These are phyloP conservation scores for Helicoverpa zea DNA, from an alignment of 1,140 invertebrate genomes.

Conservation along the genomic window DNA sequence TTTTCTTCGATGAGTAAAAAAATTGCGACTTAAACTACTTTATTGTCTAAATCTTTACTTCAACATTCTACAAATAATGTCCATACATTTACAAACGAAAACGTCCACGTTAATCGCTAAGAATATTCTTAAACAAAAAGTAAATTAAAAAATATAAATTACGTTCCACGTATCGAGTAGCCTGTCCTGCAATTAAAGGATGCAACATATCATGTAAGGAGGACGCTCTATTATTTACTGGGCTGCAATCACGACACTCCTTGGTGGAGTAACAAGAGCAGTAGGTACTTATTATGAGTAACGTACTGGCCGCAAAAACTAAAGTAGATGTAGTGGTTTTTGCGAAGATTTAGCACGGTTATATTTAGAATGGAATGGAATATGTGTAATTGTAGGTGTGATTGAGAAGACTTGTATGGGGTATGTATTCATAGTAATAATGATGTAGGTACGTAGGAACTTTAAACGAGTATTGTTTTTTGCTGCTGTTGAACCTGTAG, in stretches of 20 bases:
- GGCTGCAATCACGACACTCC: slow-evolving; percentile 38
- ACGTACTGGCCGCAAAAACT: background rate
- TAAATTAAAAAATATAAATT: slow-evolving; percentile 46
- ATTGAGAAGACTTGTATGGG: background rate
- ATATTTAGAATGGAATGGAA: background rate
- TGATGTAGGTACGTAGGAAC: too few species aligned
- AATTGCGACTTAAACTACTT: too few species aligned
- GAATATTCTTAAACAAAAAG: slow-evolving; percentile 28
- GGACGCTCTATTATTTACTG: slow-evolving; percentile 52
- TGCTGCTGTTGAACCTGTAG: too few species aligned
- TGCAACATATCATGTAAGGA: slow-evolving; percentile 53
- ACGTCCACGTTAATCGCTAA: background rate
- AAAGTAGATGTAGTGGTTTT: slow-evolving; percentile 4
- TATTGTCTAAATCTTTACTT: background rate
- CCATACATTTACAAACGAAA: background rate
- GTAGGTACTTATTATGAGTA: slow-evolving; percentile 40
- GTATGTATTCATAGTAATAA: too few species aligned
- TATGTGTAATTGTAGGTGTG: background rate
- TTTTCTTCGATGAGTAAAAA: too few species aligned
- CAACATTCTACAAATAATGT: background rate
- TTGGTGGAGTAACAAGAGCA: slow-evolving; percentile 33
- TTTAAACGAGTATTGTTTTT: too few species aligned
- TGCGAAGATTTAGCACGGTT: background rate
- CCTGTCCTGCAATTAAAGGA: slow-evolving; percentile 52
- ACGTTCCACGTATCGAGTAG: slow-evolving; percentile 45